Evolutionary conservation across 2,888 invertebrate species (phyloP).

Genomic region (Ochlodes sylvanus): DNA sequence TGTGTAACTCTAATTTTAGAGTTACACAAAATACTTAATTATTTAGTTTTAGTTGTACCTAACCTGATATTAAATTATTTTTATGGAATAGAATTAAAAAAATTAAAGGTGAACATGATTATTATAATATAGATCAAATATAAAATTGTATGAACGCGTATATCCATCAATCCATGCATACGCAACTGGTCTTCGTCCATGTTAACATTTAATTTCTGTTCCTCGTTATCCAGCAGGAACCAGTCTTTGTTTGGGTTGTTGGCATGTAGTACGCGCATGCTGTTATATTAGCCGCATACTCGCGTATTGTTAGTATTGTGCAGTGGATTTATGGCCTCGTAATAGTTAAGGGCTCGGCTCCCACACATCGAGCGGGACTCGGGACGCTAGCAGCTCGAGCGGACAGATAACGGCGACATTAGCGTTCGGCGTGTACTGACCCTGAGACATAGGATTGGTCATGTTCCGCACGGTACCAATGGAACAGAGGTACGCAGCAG

Average conservation of each 20-base stretch:
- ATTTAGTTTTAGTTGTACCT: too few relatives aligned
- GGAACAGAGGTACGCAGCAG: slow-evolving; percentile 51
- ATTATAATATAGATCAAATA: too few relatives aligned
- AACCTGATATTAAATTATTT: too few relatives aligned
- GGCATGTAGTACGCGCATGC: slow-evolving; percentile 17
- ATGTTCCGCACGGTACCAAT: slow-evolving; percentile 53
- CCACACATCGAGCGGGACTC: slow-evolving; percentile 49
- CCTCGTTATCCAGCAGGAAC: slow-evolving; percentile 4
- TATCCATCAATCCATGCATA: too few relatives aligned
- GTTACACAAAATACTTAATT: too few relatives aligned
- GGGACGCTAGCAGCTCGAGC: slow-evolving; percentile 48
- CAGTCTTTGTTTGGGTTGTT: slow-evolving; percentile 4
- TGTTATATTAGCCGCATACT: slow-evolving; percentile 23
- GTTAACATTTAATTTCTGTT: background rate
- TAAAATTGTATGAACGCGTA: too few relatives aligned
- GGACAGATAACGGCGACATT: slow-evolving; percentile 67
- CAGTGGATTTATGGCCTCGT: slow-evolving; percentile 35
- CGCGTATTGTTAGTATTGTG: slow-evolving; percentile 29
- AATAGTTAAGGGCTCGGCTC: slow-evolving; percentile 49
- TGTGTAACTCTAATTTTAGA: too few relatives aligned
- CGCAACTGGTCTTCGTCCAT: background rate
- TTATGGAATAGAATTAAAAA: too few relatives aligned
- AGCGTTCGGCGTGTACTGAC: slow-evolving; percentile 59
- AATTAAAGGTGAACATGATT: too few relatives aligned
- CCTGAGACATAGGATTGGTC: slow-evolving; percentile 55